phyloP scores from a whole-genome alignment of 2,113 vertebrate genomes.

The Coracopsis vasa region DNA sequence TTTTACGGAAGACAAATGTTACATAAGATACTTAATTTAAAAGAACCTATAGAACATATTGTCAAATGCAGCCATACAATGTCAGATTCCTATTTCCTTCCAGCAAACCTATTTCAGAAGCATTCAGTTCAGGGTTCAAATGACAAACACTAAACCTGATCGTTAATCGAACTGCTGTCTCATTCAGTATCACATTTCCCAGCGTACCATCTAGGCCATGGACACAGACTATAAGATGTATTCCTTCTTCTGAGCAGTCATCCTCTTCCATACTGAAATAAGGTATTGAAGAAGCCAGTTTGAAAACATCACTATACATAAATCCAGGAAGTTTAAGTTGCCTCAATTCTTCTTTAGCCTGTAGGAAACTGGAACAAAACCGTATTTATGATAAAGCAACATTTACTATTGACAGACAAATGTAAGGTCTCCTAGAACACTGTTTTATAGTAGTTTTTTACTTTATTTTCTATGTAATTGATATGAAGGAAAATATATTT shows the following conservation, averaged over 20 bases:
- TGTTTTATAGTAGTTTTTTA: background rate
- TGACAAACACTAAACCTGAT: background rate
- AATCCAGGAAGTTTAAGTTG: conserved; percentile 92
- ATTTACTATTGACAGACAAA: background rate
- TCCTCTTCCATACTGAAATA: conserved; percentile 96
- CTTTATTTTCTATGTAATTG: background rate
- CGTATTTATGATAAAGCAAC: background rate
- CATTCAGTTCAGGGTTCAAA: background rate
- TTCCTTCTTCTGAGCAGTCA: conserved; percentile 87
- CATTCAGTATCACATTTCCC: background rate
- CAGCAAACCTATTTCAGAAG: background rate
- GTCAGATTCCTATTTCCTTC: background rate
- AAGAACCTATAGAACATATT: background rate
- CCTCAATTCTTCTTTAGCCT: conserved; percentile 94
- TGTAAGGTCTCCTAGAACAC: background rate
- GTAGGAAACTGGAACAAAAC: conserved; percentile 84
- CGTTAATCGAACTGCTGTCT: background rate
- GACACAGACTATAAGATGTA: conserved; percentile 96
- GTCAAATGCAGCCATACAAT: background rate
- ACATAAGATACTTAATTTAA: background rate
- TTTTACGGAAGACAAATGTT: background rate
- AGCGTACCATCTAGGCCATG: conserved; percentile 93
- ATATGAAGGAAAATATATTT: background rate
- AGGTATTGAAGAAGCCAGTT: conserved; percentile 90
- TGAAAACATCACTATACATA: conserved; percentile 92